These are phyloP conservation scores for Eristalis arbustorum DNA, from an alignment of 2,888 invertebrate species.

Conservation along the genomic window DNA sequence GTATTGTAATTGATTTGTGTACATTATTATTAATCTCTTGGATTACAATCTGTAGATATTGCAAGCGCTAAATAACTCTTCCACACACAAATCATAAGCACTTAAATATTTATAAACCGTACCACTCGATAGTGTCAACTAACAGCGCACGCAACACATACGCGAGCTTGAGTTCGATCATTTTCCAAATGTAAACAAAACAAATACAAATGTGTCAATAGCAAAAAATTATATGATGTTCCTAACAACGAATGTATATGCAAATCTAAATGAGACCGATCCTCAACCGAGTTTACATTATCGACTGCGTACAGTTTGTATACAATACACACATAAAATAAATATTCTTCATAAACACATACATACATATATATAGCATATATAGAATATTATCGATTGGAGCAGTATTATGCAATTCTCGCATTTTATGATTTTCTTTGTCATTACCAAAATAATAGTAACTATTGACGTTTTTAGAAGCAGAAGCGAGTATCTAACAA, in stretches of 20 bases:
- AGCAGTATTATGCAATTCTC: background rate
- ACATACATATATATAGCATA: background rate
- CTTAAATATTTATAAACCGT: no score
- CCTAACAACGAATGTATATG: no score
- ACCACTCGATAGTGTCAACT: no score
- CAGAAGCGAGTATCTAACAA: background rate
- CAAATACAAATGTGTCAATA: no score
- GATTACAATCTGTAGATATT: background rate
- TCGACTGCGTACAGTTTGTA: background rate
- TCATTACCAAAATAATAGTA: background rate
- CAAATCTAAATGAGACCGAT: no score
- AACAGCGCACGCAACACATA: no score
- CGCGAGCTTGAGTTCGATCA: no score
- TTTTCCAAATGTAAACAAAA: background rate
- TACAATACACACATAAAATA: background rate
- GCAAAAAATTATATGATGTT: no score
- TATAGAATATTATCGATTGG: background rate
- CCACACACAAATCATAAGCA: no score
- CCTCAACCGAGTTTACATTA: background rate
- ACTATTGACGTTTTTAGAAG: background rate
- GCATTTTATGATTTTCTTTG: background rate
- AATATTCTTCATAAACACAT: background rate
- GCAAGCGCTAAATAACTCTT: constrained; percentile 5
- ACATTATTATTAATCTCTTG: background rate
- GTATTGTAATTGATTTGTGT: constrained; percentile 7